phyloP scores from a whole-genome alignment of 2,888 invertebrate species.

The Capitulum mitella region DNA sequence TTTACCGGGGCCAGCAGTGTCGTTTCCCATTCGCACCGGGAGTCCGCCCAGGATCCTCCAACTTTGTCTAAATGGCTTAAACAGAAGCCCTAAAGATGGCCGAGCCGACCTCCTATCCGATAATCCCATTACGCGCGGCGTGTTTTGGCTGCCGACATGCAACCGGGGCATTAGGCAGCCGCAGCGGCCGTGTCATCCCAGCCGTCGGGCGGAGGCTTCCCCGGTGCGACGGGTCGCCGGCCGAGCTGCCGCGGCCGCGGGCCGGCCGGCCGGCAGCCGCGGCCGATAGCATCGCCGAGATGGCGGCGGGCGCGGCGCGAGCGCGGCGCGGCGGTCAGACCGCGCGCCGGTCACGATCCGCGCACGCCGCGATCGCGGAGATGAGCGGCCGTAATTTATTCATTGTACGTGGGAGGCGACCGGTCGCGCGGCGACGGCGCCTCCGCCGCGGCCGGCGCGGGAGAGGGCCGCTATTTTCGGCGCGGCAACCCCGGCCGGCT shows the following conservation, averaged over 20 bases:
- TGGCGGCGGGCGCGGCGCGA: not conserved
- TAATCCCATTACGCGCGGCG: not conserved
- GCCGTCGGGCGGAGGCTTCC: too few species aligned
- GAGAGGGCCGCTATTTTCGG: too few species aligned
- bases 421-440: not conserved
- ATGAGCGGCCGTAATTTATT: not conserved
- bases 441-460: not conserved
- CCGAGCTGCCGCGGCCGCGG: too few species aligned
- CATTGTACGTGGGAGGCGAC: not conserved
- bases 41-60: not conserved
- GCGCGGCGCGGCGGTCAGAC: not conserved
- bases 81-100: conserved; percentile 12
- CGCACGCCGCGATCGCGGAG: not conserved
- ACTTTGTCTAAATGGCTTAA: not conserved
- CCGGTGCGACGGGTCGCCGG: too few species aligned
- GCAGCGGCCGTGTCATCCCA: too few species aligned
- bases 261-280: not conserved
- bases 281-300: not conserved
- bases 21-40: not conserved
- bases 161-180: not conserved
- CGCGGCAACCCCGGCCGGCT: not conserved
- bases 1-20: not conserved
- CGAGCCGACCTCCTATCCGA: not conserved
- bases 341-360: not conserved
- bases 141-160: conserved; percentile 4